Percentiles rank a stretch among this genome's conserved stretches.
These are phyloP conservation scores for Himalopsyche japonica DNA, from an alignment of 2,888 invertebrate genomes.

Conservation along the genomic window DNA sequence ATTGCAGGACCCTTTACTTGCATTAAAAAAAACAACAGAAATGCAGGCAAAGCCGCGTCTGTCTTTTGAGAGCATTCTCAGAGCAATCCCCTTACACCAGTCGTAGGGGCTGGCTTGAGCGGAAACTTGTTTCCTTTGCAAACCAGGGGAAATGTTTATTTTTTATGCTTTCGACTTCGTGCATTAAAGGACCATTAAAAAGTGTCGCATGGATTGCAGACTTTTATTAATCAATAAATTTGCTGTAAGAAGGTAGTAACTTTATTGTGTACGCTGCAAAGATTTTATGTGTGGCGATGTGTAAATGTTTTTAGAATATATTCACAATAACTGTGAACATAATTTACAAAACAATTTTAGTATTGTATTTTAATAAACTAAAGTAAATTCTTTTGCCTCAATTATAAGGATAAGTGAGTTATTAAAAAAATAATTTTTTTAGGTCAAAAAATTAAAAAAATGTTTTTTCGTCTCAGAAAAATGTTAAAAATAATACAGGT, in stretches of 20 bases:
- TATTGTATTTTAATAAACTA: no score
- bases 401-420: no score
- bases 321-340: no score
- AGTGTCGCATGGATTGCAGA: background rate
- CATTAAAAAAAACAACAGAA: constrained; percentile 11
- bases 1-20: constrained; percentile 26
- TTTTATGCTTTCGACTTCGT: background rate
- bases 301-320: no score
- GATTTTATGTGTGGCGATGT: background rate
- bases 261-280: background rate
- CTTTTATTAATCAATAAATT: background rate
- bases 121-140: background rate
- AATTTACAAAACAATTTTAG: no score
- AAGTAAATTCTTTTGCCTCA: no score
- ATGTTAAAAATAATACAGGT: no score
- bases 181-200: background rate
- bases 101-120: background rate
- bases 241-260: background rate
- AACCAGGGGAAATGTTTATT: background rate
- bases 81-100: background rate
- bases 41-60: background rate
- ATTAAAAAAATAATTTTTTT: no score
- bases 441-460: no score
- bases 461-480: no score
- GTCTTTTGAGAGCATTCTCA: background rate